These are phyloP conservation scores for Zapornia atra DNA, from an alignment of 2,113 vertebrate species.

Conservation along the genomic window DNA sequence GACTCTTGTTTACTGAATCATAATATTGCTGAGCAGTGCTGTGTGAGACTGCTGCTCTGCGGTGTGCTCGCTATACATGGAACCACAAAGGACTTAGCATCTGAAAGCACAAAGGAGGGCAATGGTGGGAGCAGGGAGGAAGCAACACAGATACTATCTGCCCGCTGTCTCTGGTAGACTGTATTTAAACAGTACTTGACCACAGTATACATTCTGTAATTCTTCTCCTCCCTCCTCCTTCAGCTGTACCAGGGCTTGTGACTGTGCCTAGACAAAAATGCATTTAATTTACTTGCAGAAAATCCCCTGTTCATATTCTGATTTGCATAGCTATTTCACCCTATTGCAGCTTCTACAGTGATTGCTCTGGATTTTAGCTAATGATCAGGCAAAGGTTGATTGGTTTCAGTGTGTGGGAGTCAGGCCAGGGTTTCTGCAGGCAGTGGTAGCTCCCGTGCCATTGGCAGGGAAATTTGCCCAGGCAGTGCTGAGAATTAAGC, in stretches of 20 bases:
- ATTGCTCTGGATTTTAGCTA: constrained; percentile 33
- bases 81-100: neutral
- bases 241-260: neutral
- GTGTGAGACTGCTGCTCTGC: accelerated
- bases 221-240: neutral
- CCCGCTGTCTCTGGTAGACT: neutral
- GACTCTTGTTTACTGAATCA: neutral
- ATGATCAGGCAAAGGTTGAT: neutral
- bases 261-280: neutral
- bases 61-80: neutral
- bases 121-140: neutral
- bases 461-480: neutral
- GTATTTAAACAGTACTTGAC: neutral
- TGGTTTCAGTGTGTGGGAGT: neutral
- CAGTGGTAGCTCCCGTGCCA: neutral
- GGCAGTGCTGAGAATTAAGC: neutral
- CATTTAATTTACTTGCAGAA: neutral
- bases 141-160: neutral
- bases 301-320: neutral
- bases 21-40: neutral
- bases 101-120: neutral
- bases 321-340: constrained; percentile 30
- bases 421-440: neutral
- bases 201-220: neutral
- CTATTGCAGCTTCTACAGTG: neutral